phyloP scores from a whole-genome alignment of 2,113 vertebrate genomes.

The Otocyon megalotis region DNA sequence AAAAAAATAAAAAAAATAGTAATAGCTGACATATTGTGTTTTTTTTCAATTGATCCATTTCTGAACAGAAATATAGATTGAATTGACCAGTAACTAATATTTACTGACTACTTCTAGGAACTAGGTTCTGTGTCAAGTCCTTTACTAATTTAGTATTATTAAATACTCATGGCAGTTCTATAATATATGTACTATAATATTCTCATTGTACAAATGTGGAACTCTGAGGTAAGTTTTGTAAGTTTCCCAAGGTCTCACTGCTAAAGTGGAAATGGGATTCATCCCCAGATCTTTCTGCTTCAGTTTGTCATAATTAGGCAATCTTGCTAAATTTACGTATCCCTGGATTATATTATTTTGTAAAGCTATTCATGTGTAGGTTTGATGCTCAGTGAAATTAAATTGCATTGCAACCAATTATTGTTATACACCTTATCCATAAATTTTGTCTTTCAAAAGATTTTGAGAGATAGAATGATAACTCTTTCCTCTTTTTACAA shows the following conservation, averaged over 20 bases:
- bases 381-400: background rate
- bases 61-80: background rate
- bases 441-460: constrained; percentile 10
- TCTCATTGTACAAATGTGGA: constrained; percentile 31
- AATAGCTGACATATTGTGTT: background rate
- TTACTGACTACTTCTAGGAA: background rate
- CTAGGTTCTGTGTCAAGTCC: background rate
- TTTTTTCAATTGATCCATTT: background rate
- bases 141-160: constrained; percentile 18
- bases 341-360: background rate
- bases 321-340: background rate
- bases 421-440: background rate
- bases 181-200: background rate
- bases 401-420: background rate
- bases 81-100: constrained; percentile 29
- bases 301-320: background rate
- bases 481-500: background rate
- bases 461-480: background rate
- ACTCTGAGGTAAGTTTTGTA: background rate
- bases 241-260: background rate
- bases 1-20: constrained; percentile 48
- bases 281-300: background rate
- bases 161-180: background rate
- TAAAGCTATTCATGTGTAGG: background rate
- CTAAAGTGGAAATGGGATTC: background rate